Evolutionary conservation across 64 coral and sea anemone genomes (phyloP).

Genomic region (Actinia tenebrosa): DNA sequence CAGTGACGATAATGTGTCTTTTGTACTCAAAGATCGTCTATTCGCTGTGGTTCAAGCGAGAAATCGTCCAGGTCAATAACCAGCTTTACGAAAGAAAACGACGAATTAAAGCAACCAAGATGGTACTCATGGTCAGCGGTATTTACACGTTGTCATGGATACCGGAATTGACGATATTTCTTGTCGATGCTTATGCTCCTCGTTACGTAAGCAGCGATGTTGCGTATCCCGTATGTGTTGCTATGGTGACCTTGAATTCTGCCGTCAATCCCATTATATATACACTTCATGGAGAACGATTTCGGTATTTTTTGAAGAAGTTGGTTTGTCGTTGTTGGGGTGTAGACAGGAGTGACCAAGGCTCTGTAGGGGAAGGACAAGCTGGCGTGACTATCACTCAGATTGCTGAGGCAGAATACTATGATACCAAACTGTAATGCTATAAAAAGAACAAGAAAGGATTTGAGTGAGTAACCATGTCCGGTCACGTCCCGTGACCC

Average conservation of each 20-base stretch:
- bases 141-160: slow-evolving; percentile 38
- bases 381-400: no score
- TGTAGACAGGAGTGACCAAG: no score
- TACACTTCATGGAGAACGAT: slow-evolving; percentile 38
- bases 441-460: no score
- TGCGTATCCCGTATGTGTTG: slow-evolving; percentile 42
- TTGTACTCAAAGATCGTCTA: slow-evolving; percentile 38
- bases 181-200: slow-evolving; percentile 36
- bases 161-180: slow-evolving; percentile 40
- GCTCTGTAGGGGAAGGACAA: no score
- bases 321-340: no score
- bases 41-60: slow-evolving; percentile 40
- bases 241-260: slow-evolving; percentile 50
- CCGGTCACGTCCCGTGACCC: no score
- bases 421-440: no score
- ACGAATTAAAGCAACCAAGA: slow-evolving; percentile 42
- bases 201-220: slow-evolving; percentile 2
- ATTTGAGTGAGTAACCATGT: no score
- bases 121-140: slow-evolving; percentile 32
- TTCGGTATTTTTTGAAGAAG: slow-evolving; percentile 6
- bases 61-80: neutral
- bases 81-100: slow-evolving; percentile 16
- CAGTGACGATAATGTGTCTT: slow-evolving; percentile 21
- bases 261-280: slow-evolving; percentile 52
- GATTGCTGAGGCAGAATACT: no score